Base-by-base conservation (phyloP, 2,113 vertebrate species). In the Nothocercus julius region DNA sequence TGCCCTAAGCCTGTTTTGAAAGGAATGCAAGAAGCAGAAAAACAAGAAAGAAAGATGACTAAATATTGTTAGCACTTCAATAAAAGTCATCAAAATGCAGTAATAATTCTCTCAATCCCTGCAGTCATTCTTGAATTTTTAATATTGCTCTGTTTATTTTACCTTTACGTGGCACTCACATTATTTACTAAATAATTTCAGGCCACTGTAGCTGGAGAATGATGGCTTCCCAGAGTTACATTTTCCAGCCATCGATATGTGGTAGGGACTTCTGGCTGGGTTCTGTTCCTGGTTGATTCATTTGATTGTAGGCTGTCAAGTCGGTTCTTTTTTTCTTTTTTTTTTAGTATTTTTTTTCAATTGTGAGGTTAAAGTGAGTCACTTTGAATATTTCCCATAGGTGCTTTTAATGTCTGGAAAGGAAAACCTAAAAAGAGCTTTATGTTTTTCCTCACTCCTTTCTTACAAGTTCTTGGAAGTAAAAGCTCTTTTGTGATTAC, bases 141-240 rank as follows among this genome's bases (percentile, higher is more conserved):
- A 91, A 96, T 97, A 94, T 80, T 81, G 45, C 85, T 96, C 59
- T 93, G 38, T 96, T 96, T 96, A 85, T 95, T 97, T 47, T 93
- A 90, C 75, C 77, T 95, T 97, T 78, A 87, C 40, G 6, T 59
- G 85, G 80, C 77, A 95, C 85, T 80, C 28, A 75, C 80, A 40
- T 92, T 95, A 74, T 96, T 97, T 96, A 95, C 93, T 85, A 96
- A 97, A 92, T 94, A 96, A 93, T 93, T 86, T 89, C 72, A 49
- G 77, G 59, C 47, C 87, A 93, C 51, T 92, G 88, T 89, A 82
- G 63, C 20, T 89, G 85, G 82, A 94, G 89, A 97, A 62, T 91
- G 80, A 94, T 90, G 91, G 66, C 90, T 94, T 96, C 93, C 96
- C 69, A 81, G 93, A 79, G 94, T 91, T 84, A 42, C 90, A 88